phyloP scores from a whole-genome alignment of 2,797 vertebrate species.

The Coracias cyanogaster region DNA sequence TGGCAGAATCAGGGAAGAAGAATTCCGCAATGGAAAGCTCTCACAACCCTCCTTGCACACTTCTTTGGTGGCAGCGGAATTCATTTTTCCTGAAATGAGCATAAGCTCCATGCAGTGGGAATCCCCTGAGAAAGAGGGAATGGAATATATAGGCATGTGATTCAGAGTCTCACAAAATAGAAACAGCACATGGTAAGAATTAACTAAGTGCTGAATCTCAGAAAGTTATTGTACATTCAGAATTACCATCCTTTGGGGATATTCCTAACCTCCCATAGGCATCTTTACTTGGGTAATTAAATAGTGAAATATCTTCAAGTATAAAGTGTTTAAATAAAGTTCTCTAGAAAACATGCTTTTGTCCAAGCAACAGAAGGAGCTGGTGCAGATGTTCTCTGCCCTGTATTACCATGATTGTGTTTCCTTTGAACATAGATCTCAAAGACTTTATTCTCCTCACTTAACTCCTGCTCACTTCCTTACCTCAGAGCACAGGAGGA shows the following conservation, averaged over 20 bases:
- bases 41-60: background rate
- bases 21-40: background rate
- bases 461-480: background rate
- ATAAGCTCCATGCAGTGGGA: background rate
- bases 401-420: background rate
- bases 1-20: background rate
- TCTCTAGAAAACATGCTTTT: background rate
- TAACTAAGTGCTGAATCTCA: constrained; percentile 32
- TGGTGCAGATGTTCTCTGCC: background rate
- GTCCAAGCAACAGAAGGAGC: background rate
- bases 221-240: constrained; percentile 9
- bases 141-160: background rate
- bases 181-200: constrained; percentile 46
- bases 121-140: constrained; percentile 33
- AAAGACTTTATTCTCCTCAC: background rate
- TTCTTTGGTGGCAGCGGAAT: background rate
- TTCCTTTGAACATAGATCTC: background rate
- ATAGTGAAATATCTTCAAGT: background rate
- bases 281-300: constrained; percentile 22
- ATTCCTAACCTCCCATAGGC: background rate
- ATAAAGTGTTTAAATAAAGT: background rate
- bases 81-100: background rate
- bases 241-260: constrained; percentile 5
- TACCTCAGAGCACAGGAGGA: background rate
- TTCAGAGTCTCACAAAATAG: background rate